These are phyloP conservation scores for Entosphenus tridentatus DNA, from an alignment of 2,113 vertebrate genomes.

Conservation along the genomic window DNA sequence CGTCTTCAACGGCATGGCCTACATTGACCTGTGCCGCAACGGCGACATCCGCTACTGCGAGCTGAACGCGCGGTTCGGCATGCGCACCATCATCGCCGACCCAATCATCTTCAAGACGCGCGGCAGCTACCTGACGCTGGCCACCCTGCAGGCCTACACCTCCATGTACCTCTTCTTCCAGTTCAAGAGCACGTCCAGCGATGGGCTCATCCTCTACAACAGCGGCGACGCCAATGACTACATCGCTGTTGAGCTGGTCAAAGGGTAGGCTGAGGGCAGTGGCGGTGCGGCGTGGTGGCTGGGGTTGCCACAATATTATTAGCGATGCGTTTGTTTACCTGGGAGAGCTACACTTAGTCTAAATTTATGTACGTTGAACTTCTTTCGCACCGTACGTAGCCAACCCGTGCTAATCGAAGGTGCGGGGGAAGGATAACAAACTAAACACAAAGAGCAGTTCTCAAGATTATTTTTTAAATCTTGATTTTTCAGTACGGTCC, in stretches of 20 bases:
- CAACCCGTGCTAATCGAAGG: too few species aligned
- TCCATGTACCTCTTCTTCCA: conserved; percentile 99
- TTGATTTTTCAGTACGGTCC: too few species aligned
- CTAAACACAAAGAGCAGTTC: too few species aligned
- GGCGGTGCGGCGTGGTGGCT: too few species aligned
- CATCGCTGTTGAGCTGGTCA: conserved; percentile 92
- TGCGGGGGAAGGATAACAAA: too few species aligned
- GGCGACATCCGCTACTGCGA: conserved; percentile 97
- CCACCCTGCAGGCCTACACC: conserved; percentile 81
- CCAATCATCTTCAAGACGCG: conserved; percentile 96
- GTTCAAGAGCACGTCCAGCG: conserved; percentile 91
- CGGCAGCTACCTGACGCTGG: conserved; percentile 72
- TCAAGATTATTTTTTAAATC: too few species aligned
- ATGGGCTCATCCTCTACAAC: conserved; percentile 88
- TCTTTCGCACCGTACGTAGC: too few species aligned
- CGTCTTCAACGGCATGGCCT: conserved; percentile 87
- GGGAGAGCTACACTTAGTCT: too few species aligned
- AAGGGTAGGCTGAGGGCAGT: conserved; percentile 39
- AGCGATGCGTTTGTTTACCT: too few species aligned
- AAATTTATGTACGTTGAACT: too few species aligned
- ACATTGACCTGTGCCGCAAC: conserved; percentile 95
- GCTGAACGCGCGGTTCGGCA: conserved; percentile 88
- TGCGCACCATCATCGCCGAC: conserved; percentile 92
- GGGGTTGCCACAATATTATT: too few species aligned
- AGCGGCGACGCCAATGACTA: conserved; percentile 96